Percentiles rank a stretch among this genome's conserved stretches.
Evolutionary conservation across 2,888 invertebrate species (phyloP).

Genomic region (Norana najaformis): DNA sequence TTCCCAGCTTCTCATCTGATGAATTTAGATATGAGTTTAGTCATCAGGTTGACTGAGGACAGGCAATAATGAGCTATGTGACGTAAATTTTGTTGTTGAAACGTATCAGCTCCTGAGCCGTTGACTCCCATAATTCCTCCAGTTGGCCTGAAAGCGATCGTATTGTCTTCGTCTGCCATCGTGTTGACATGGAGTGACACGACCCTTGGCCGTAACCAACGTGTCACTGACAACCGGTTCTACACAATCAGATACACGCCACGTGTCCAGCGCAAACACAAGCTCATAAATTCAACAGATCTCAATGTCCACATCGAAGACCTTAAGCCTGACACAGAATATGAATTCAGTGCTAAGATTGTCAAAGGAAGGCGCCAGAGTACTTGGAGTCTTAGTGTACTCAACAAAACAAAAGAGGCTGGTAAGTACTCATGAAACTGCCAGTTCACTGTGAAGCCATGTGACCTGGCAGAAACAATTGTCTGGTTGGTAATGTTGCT

Average conservation of each 20-base stretch:
- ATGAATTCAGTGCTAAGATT: constrained; percentile 88
- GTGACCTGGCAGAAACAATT: background rate
- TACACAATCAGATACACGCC: constrained; percentile 74
- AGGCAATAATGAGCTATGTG: background rate
- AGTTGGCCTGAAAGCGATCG: constrained; percentile 81
- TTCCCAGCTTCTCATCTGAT: background rate
- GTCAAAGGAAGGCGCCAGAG: constrained; percentile 77
- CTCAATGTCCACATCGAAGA: constrained; percentile 76
- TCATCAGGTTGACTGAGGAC: background rate
- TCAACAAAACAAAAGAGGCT: constrained; percentile 82
- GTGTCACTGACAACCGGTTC: constrained; percentile 80
- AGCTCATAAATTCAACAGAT: constrained; percentile 82
- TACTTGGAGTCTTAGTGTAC: constrained; percentile 92
- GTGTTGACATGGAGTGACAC: constrained; percentile 95
- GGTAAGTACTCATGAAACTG: constrained; percentile 49
- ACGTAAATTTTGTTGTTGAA: background rate
- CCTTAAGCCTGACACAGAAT: constrained; percentile 76
- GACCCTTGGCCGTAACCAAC: constrained; percentile 79
- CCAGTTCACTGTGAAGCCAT: background rate
- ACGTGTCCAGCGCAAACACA: constrained; percentile 33
- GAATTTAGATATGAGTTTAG: background rate
- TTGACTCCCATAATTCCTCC: constrained; percentile 79
- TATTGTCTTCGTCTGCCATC: constrained; percentile 85
- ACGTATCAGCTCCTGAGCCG: constrained; percentile 59
- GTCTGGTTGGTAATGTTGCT: background rate